Percentiles rank a stretch among this genome's conserved stretches.
Evolutionary conservation across 2,888 invertebrate genomes (phyloP).

Genomic region (Dryococelus australis): DNA sequence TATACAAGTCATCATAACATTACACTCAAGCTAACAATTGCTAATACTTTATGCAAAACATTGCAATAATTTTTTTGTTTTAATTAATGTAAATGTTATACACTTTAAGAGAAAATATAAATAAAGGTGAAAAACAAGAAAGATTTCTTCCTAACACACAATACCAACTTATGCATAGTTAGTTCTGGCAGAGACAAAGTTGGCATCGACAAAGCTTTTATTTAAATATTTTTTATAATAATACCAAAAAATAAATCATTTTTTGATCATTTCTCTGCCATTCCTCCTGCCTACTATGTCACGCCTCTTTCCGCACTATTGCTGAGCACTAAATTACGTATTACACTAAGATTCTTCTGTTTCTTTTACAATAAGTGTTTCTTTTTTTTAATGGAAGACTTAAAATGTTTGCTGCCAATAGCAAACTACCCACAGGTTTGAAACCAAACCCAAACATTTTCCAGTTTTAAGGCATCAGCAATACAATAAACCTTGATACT

Average conservation of each 20-base stretch:
- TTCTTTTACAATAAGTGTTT: constrained; percentile 39
- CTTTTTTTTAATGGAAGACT: constrained; percentile 45
- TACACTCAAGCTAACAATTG: constrained; percentile 45
- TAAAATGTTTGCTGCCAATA: constrained; percentile 42
- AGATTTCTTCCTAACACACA: constrained; percentile 35
- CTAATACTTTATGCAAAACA: constrained; percentile 46
- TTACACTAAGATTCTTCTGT: constrained; percentile 18
- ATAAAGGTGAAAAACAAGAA: constrained; percentile 41
- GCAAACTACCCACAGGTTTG: constrained; percentile 45
- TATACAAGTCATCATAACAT: constrained; percentile 43
- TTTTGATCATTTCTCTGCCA: constrained; percentile 44
- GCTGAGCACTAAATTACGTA: constrained; percentile 41
- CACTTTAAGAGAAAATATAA: constrained; percentile 30
- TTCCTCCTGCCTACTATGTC: constrained; percentile 39
- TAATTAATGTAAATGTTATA: constrained; percentile 41
- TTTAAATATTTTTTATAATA: constrained; percentile 44
- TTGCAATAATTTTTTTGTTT: constrained; percentile 43
- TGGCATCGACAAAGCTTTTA: constrained; percentile 43
- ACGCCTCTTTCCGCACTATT: constrained; percentile 39
- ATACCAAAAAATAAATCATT: constrained; percentile 46
- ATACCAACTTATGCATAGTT: constrained; percentile 39
- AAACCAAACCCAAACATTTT: constrained; percentile 44
- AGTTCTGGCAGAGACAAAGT: constrained; percentile 42
- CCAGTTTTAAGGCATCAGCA: constrained; percentile 45
- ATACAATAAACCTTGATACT: constrained; percentile 26